Evolutionary conservation across 2,888 invertebrate genomes (phyloP).

Genomic region (Leucoma salicis): DNA sequence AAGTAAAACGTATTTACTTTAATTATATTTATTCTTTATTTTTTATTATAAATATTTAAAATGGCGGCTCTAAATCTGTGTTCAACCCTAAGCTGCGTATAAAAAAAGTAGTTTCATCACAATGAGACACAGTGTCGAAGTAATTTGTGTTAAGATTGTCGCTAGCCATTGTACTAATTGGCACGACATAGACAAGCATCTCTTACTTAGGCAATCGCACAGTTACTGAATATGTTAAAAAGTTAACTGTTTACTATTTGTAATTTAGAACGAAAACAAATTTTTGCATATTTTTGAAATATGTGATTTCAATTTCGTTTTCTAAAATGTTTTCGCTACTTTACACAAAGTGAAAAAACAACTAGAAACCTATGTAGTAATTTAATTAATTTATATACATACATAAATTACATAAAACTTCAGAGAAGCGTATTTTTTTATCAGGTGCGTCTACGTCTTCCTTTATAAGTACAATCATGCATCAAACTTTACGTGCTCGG

Average conservation of each 20-base stretch:
- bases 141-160: background rate
- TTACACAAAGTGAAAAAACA: too few species aligned
- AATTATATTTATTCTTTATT: too few species aligned
- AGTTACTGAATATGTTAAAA: background rate
- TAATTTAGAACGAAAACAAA: background rate
- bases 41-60: background rate
- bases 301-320: background rate
- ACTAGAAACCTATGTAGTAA: too few species aligned
- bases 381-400: too few species aligned
- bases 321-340: background rate
- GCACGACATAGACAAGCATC: background rate
- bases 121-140: background rate
- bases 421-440: too few species aligned
- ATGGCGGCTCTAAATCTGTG: background rate
- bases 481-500: too few species aligned
- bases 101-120: background rate
- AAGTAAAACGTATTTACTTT: too few species aligned
- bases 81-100: background rate
- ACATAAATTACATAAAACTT: too few species aligned
- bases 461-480: too few species aligned
- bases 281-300: background rate
- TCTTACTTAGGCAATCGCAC: background rate
- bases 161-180: background rate
- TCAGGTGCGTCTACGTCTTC: too few species aligned
- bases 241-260: background rate